Conservation (phyloP, 2,888 invertebrate species). For the Drosophila setosimentum region DNA sequence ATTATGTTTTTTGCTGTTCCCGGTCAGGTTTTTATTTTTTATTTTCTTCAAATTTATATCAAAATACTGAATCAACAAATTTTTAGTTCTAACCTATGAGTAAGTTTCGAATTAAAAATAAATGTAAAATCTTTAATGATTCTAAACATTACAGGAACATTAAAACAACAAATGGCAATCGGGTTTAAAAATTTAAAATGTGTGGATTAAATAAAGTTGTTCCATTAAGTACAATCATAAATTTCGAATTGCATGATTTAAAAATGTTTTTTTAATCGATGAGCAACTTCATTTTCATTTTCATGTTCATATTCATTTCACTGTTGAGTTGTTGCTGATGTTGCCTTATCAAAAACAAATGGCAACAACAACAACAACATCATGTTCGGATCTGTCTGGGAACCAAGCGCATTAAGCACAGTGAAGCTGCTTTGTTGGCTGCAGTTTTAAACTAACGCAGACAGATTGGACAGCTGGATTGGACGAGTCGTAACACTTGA, state of each 20-base stretch:
- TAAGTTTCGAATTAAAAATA: not conserved
- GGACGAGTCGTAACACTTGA: conserved; percentile 77
- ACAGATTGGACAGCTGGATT: conserved; percentile 44
- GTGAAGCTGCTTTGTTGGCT: conserved; percentile 61
- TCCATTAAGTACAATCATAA: not conserved
- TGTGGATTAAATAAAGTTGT: not conserved
- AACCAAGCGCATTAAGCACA: conserved; percentile 51
- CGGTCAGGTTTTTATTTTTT: not conserved
- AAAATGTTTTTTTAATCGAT: conserved; percentile 14
- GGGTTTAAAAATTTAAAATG: not conserved
- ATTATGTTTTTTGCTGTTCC: not conserved
- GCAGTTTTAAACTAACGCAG: conserved; percentile 52
- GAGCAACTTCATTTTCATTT: conserved; percentile 37
- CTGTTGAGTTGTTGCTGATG: conserved; percentile 51
- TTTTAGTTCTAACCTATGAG: not conserved
- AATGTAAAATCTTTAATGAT: not conserved
- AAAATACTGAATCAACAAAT: not conserved
- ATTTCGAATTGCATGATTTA: not conserved
- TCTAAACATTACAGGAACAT: not conserved
- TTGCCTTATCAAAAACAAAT: conserved; percentile 63
- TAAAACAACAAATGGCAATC: not conserved
- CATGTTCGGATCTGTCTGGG: conserved; percentile 61
- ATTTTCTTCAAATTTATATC: not conserved
- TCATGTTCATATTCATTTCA: conserved; percentile 41
- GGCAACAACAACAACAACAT: conserved; percentile 25